These are phyloP conservation scores for Heliocidaris erythrogramma DNA, from an alignment of 35 echinoderm and acorn worm genomes.

Conservation along the genomic window DNA sequence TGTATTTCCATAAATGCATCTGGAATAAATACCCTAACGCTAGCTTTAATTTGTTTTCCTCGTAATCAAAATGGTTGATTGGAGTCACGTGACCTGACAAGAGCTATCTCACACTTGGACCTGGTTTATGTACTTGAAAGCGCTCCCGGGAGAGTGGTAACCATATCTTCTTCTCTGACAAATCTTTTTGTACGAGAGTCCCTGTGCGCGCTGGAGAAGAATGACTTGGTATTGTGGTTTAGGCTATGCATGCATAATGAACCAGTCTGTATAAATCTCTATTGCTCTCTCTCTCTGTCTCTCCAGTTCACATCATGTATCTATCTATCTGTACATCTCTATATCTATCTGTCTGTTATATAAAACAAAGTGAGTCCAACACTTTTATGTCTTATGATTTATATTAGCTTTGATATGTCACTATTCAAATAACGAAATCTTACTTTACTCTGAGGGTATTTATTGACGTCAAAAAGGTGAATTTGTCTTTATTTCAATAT, in stretches of 20 bases:
- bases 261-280: neutral
- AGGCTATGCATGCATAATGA: neutral
- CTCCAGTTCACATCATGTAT: neutral
- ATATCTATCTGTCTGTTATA: neutral
- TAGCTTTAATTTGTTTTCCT: neutral
- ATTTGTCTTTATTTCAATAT: no score
- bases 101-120: neutral
- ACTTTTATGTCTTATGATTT: no score
- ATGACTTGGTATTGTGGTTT: slow-evolving; percentile 2
- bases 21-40: neutral
- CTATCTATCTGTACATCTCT: neutral
- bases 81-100: neutral
- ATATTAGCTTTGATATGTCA: no score
- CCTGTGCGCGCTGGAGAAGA: neutral
- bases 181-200: neutral
- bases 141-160: neutral
- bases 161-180: neutral
- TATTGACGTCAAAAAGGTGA: no score
- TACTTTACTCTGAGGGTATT: no score
- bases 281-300: neutral
- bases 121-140: neutral
- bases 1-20: neutral
- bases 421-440: no score
- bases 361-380: no score
- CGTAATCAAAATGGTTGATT: slow-evolving; percentile 5